Conservation (phyloP, 2,797 vertebrate genomes). For the Micrastur ruficollis region DNA sequence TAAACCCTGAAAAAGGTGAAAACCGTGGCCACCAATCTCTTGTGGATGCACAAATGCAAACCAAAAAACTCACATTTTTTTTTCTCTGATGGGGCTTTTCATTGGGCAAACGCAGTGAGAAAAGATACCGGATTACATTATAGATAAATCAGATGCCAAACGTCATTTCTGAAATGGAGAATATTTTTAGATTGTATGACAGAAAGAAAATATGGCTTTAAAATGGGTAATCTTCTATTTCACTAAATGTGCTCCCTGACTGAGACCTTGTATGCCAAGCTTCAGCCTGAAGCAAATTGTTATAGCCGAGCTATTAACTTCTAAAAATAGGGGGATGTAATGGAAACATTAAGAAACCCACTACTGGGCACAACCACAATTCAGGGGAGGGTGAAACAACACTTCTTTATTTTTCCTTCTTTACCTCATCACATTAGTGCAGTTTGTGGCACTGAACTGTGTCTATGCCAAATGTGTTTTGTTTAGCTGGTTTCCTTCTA, state of each 20-base stretch:
- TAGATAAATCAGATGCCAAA: constrained; percentile 60
- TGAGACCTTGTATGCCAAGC: constrained; percentile 52
- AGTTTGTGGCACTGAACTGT: neutral
- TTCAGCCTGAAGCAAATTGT: constrained; percentile 75
- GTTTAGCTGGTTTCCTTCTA: constrained; percentile 13
- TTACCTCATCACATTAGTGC: neutral
- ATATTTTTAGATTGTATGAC: constrained; percentile 64
- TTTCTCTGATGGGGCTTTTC: neutral
- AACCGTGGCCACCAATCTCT: neutral
- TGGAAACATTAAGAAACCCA: constrained; percentile 63
- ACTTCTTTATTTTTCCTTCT: neutral
- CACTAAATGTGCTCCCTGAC: constrained; percentile 65
- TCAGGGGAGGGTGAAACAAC: constrained; percentile 10
- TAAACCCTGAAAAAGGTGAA: neutral
- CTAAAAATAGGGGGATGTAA: constrained; percentile 72
- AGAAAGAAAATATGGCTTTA: constrained; percentile 21
- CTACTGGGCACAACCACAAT: constrained; percentile 36
- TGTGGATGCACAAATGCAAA: neutral
- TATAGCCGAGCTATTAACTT: constrained; percentile 71
- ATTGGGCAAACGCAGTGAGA: neutral
- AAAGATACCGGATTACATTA: constrained; percentile 34
- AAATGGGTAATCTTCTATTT: constrained; percentile 70
- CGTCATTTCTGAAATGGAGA: constrained; percentile 59
- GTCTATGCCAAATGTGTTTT: neutral
- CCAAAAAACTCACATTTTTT: neutral